These are phyloP conservation scores for Folsomia manolachei DNA, from an alignment of 2,888 invertebrate genomes.

Conservation along the genomic window DNA sequence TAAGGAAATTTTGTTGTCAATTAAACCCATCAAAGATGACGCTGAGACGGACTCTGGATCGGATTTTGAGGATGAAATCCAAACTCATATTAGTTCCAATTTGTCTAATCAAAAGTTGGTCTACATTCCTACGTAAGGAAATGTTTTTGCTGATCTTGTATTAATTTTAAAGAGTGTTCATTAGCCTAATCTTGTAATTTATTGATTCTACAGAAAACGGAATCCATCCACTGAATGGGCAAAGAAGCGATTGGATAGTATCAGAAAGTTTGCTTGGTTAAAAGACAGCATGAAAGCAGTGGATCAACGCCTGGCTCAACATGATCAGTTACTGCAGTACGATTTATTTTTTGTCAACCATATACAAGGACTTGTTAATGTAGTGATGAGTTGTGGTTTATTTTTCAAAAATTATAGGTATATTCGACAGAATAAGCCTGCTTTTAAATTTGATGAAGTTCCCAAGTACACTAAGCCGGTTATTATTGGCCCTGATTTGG, in stretches of 20 bases:
- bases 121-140: neutral
- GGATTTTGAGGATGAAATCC: slow-evolving; percentile 11
- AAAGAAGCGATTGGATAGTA: neutral
- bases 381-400: too few relatives aligned
- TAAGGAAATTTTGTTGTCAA: neutral
- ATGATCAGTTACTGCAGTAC: slow-evolving; percentile 6
- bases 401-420: too few relatives aligned
- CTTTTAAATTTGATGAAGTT: slow-evolving; percentile 7
- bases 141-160: too few relatives aligned
- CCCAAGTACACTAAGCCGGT: neutral
- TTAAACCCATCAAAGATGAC: neutral
- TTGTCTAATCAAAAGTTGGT: neutral
- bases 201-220: neutral
- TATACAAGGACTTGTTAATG: too few relatives aligned
- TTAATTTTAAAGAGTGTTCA: neutral
- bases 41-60: slow-evolving; percentile 11
- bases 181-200: neutral
- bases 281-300: neutral
- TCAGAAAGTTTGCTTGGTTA: neutral
- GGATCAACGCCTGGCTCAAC: neutral
- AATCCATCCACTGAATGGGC: slow-evolving; percentile 12
- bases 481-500: neutral
- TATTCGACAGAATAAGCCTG: slow-evolving; percentile 6
- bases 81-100: neutral
- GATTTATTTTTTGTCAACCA: neutral